A percentile compares a stretch with the other conserved stretches of the same genome.
Conservation (phyloP, 2,888 invertebrate genomes). For the Flexamia atlantica region DNA sequence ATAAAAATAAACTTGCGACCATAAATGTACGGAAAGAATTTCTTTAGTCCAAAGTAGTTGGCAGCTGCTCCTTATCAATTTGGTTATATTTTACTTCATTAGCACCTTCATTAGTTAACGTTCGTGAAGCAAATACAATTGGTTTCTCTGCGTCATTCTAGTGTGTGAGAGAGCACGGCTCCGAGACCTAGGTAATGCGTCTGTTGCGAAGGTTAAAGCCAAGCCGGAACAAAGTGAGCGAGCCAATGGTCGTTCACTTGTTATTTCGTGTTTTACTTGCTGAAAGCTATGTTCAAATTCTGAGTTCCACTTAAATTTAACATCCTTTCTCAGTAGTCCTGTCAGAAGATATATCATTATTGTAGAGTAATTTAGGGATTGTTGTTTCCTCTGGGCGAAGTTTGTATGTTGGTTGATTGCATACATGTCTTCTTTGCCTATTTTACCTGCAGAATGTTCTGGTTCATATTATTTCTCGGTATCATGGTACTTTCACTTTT, state of each 20-base stretch:
- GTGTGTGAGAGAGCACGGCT: constrained; percentile 71
- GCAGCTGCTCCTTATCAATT: constrained; percentile 73
- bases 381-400: too few species aligned
- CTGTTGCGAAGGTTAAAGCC: constrained; percentile 71
- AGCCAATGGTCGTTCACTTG: constrained; percentile 65
- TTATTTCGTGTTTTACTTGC: constrained; percentile 69
- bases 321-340: constrained; percentile 67
- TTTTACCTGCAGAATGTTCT: too few species aligned
- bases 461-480: too few species aligned
- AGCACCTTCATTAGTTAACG: constrained; percentile 71
- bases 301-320: constrained; percentile 64
- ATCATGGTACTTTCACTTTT: too few species aligned
- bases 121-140: constrained; percentile 72
- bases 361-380: too few species aligned
- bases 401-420: too few species aligned
- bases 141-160: constrained; percentile 71
- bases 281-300: constrained; percentile 65
- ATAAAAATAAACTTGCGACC: constrained; percentile 72
- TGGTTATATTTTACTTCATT: constrained; percentile 72
- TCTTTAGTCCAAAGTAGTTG: constrained; percentile 72
- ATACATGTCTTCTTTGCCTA: too few species aligned
- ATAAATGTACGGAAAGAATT: constrained; percentile 72
- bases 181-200: constrained; percentile 72
- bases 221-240: constrained; percentile 70
- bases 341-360: constrained; percentile 71